Percentiles rank a stretch among this genome's conserved stretches.
These are phyloP conservation scores for Aricia agestis DNA, from an alignment of 1,140 invertebrate genomes.

Conservation along the genomic window DNA sequence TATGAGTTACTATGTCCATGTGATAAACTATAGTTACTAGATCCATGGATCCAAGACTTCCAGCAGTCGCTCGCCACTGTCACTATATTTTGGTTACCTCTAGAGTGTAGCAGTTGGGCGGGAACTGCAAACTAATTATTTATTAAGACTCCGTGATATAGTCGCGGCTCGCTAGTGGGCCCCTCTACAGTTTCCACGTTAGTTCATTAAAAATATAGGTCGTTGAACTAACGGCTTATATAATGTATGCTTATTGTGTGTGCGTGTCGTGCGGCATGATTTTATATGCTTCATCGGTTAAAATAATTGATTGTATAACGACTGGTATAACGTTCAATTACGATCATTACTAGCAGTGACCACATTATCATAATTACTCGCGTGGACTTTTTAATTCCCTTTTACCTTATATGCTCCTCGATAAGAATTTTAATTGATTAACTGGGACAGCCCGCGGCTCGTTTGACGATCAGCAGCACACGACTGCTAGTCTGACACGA, in stretches of 20 bases:
- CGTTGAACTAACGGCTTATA: slow-evolving; percentile 59
- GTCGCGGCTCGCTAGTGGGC: background rate
- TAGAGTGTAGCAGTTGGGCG: too few relatives aligned
- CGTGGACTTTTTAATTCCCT: background rate
- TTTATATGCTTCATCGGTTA: slow-evolving; percentile 35
- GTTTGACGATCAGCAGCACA: background rate
- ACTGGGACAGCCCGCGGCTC: background rate
- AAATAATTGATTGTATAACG: slow-evolving; percentile 38
- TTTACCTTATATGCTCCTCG: background rate
- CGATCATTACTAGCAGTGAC: slow-evolving; percentile 23
- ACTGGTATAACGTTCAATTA: slow-evolving; percentile 20
- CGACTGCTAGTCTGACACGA: too few relatives aligned
- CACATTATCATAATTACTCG: slow-evolving; percentile 14
- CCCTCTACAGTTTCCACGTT: slow-evolving; percentile 13
- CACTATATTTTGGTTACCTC: too few relatives aligned
- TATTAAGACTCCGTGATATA: background rate
- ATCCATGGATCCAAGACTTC: too few relatives aligned
- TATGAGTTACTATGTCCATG: too few relatives aligned
- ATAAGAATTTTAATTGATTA: background rate
- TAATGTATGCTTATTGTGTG: slow-evolving; percentile 46
- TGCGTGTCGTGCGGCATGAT: slow-evolving; percentile 34
- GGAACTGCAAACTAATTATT: slow-evolving; percentile 28
- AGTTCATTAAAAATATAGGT: slow-evolving; percentile 48
- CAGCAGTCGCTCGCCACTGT: too few relatives aligned
- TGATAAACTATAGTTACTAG: too few relatives aligned